Base-by-base conservation (phyloP, 2,888 invertebrate species). In the Eudemis profundana region DNA sequence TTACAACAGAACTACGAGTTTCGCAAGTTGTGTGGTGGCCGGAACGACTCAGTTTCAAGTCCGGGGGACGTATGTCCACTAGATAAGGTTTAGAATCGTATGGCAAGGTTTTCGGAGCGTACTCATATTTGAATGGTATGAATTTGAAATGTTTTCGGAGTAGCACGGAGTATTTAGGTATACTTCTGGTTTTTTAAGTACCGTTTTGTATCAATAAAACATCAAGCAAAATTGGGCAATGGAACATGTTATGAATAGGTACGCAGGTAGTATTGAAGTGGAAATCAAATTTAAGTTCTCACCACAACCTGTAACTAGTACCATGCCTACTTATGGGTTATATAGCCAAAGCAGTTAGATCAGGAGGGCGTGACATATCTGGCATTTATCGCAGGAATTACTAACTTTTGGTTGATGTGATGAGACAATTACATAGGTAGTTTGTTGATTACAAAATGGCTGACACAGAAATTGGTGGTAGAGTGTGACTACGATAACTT, bases 1-100 rank as follows among this genome's bases (percentile, higher is more conserved):
- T 33, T 40, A 17, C 14, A 23, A 44, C 14, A 23, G 49, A 36
- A 10, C 33, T n/a, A 5, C 15, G n/a, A 51, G 33, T 64, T 64
- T 64, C 64, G 64, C 57, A 64, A 64, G 51, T 51, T 44, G 56
- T 33, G 54, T 50, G 57, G 17, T 33, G 57, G 57, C 64, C 64
- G 64, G 64, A 64, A 64, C 64, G 64, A 2, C 7, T 44, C 14
- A n/a, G 38, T 29, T 60, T 29, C 29, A 29, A 40, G 27, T 33
- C 40, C 27, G 21, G 57, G 49, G 8, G 21, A 23, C 19, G 15
- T 64, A 44, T 57, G 17, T 27, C 17, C 0, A 42, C 5, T 23
- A 5, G 4, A 10, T 57, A 50, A 23, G 49, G 49, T 21, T 44
- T 10, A 44, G 17, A 51, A 51, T 51, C 27, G 15, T 1, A 0